Conservation (phyloP, 2,797 vertebrate genomes). For the Mallotus villosus region DNA sequence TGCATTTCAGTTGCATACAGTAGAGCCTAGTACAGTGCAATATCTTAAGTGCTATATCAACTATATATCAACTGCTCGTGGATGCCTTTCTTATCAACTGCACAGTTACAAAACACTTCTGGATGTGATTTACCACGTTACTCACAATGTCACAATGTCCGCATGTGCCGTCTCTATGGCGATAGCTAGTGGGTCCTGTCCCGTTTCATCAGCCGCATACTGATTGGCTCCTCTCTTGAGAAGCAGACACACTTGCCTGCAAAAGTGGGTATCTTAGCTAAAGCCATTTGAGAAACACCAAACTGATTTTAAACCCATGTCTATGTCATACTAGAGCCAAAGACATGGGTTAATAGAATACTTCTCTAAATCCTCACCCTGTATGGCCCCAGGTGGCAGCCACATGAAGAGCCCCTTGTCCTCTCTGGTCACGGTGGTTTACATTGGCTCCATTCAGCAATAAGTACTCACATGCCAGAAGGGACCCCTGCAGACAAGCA, state of each 20-base stretch:
- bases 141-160: constrained; percentile 81
- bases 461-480: constrained; percentile 75
- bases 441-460: constrained; percentile 74
- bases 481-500: constrained; percentile 63
- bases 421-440: constrained; percentile 72
- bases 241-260: constrained; percentile 76
- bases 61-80: neutral
- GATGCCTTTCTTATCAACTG: neutral
- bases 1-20: too few species aligned
- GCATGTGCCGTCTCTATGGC: constrained; percentile 75
- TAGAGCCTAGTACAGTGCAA: too few species aligned
- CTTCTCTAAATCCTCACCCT: constrained; percentile 37
- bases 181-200: constrained; percentile 75
- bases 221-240: constrained; percentile 80
- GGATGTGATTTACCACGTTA: constrained; percentile 14
- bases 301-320: neutral
- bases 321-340: neutral
- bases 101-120: neutral
- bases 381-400: constrained; percentile 73
- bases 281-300: neutral
- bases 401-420: constrained; percentile 71
- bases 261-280: neutral
- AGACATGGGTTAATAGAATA: neutral
- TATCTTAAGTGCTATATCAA: too few species aligned
- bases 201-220: constrained; percentile 77